These are phyloP conservation scores for Platyura marginata DNA, from an alignment of 1,140 invertebrate genomes.

Conservation along the genomic window DNA sequence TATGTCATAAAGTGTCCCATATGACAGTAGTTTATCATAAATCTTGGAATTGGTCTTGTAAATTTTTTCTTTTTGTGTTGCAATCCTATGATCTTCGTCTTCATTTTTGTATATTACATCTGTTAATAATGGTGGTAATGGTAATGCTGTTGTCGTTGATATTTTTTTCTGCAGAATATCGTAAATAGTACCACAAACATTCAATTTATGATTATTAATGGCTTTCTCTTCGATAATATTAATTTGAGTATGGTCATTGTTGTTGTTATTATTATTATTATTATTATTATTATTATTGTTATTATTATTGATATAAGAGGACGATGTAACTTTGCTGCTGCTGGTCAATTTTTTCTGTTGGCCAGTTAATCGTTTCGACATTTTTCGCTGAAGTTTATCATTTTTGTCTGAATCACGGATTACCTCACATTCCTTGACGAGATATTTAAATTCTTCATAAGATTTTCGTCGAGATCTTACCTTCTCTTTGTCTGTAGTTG, in stretches of 20 bases:
- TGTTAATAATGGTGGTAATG: no score
- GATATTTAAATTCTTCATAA: conserved; percentile 23
- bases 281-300: no score
- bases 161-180: neutral
- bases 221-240: neutral
- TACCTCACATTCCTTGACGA: conserved; percentile 19
- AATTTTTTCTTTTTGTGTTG: neutral
- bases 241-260: no score
- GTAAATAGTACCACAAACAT: neutral
- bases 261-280: no score
- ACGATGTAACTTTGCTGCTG: neutral
- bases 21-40: conserved; percentile 19
- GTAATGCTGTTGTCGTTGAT: no score
- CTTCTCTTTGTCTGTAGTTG: conserved; percentile 9
- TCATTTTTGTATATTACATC: no score
- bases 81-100: no score
- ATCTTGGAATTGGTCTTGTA: conserved; percentile 21
- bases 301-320: neutral
- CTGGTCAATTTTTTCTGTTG: no score
- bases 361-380: no score
- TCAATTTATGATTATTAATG: neutral
- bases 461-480: conserved; percentile 22
- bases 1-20: conserved; percentile 23
- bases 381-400: neutral
- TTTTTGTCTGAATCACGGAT: no score